phyloP scores from a whole-genome alignment of 2,888 invertebrate species.

The Aspidiotus rigidus region DNA sequence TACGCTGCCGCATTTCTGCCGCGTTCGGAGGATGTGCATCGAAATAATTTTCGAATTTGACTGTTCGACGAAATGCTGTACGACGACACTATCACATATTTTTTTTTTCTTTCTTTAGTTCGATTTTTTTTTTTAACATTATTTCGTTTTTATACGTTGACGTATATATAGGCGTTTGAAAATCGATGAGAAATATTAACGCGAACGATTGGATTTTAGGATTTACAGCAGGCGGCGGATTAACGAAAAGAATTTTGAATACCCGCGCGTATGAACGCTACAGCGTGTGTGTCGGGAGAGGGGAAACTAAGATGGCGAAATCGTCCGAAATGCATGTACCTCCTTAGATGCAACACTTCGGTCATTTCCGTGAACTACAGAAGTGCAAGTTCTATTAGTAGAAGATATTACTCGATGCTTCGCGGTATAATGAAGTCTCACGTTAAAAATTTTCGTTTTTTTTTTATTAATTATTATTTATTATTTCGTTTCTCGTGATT shows the following conservation, averaged over 20 bases:
- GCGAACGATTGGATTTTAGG: too few relatives aligned
- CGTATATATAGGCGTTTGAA: too few relatives aligned
- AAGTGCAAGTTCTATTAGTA: constrained; percentile 34
- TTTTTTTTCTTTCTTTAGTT: too few relatives aligned
- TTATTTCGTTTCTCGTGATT: too few relatives aligned
- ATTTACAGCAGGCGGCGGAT: not conserved
- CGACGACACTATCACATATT: too few relatives aligned
- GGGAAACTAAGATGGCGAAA: constrained; percentile 33
- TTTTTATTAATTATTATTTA: not conserved
- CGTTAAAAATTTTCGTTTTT: constrained; percentile 27
- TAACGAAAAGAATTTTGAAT: constrained; percentile 25
- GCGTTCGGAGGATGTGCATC: too few relatives aligned
- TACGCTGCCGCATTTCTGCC: too few relatives aligned
- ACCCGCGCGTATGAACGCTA: constrained; percentile 25
- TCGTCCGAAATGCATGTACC: constrained; percentile 33
- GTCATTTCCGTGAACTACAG: constrained; percentile 34
- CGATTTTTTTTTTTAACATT: too few relatives aligned
- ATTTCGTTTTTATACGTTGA: too few relatives aligned
- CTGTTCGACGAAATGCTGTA: too few relatives aligned
- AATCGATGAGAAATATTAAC: too few relatives aligned
- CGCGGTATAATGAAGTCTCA: constrained; percentile 32
- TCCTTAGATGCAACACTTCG: constrained; percentile 33
- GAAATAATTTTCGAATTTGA: too few relatives aligned
- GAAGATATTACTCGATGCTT: constrained; percentile 31
- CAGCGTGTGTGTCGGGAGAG: constrained; percentile 16